A percentile compares a stretch with the other conserved stretches of the same genome.
These are phyloP conservation scores for Athalia circularis DNA, from an alignment of 2,888 invertebrate genomes.

Conservation along the genomic window DNA sequence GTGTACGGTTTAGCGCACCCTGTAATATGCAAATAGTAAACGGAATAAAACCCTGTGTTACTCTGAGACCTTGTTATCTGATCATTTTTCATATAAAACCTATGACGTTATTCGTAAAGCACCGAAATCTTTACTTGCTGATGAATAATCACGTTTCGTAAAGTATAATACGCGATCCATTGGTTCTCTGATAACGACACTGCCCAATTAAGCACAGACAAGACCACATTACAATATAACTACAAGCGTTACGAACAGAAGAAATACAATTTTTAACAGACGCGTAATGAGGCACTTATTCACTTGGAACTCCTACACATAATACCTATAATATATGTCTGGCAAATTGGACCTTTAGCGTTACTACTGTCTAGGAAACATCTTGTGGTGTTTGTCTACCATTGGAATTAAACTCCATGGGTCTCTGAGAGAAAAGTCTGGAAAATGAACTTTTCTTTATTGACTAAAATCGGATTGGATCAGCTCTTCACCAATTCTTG, in stretches of 20 bases:
- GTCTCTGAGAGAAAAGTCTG: neutral
- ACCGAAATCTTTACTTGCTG: too few species aligned
- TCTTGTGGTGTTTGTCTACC: neutral
- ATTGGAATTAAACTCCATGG: neutral
- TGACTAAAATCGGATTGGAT: neutral
- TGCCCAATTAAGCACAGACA: neutral
- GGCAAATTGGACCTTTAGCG: neutral
- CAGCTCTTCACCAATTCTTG: neutral
- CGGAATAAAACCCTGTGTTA: constrained; percentile 46
- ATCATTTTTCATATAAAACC: neutral
- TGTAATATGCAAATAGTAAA: constrained; percentile 46
- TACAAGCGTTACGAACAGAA: constrained; percentile 11
- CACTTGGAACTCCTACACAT: constrained; percentile 40
- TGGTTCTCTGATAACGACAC: neutral
- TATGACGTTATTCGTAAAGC: too few species aligned
- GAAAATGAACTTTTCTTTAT: neutral
- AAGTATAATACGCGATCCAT: too few species aligned
- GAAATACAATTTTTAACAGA: constrained; percentile 18
- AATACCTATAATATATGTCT: constrained; percentile 17
- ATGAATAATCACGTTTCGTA: too few species aligned
- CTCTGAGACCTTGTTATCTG: constrained; percentile 22
- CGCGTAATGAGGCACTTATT: constrained; percentile 35
- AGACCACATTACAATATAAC: neutral
- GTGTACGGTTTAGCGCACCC: constrained; percentile 41
- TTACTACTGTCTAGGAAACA: constrained; percentile 4